Percentiles rank a stretch among this genome's conserved stretches.
These are phyloP conservation scores for Metacarcinus magister DNA, from an alignment of 2,888 invertebrate species.

Conservation along the genomic window DNA sequence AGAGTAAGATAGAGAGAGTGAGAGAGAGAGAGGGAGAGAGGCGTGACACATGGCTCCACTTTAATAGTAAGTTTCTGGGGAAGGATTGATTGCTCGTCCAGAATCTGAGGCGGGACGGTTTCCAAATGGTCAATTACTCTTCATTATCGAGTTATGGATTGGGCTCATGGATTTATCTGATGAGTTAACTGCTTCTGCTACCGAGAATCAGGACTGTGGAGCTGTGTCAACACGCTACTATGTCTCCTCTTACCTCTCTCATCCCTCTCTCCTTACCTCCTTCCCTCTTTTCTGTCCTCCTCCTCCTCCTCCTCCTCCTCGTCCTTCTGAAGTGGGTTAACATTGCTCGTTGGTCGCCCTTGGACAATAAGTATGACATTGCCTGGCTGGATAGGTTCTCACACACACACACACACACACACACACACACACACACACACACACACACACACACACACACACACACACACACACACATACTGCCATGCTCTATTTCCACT, in stretches of 20 bases:
- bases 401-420: no score
- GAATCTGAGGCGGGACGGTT: slow-evolving; percentile 6
- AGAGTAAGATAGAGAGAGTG: not conserved
- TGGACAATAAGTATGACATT: not conserved
- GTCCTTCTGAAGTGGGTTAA: not conserved
- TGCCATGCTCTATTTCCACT: not conserved
- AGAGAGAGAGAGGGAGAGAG: not conserved
- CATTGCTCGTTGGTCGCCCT: not conserved
- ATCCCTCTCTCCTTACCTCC: not conserved
- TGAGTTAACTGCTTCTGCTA: not conserved
- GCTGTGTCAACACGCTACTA: slow-evolving; percentile 22
- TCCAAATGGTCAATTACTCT: slow-evolving; percentile 44
- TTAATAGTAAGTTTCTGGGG: not conserved
- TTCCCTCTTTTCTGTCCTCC: not conserved
- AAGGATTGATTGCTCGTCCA: not conserved
- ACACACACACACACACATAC: slow-evolving; percentile 13
- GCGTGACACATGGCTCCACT: not conserved
- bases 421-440: not conserved
- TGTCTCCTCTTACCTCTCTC: not conserved
- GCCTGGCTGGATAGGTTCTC: not conserved
- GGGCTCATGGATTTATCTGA: slow-evolving; percentile 36
- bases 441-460: not conserved
- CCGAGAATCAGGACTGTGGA: not conserved
- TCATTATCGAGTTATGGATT: slow-evolving; percentile 36
- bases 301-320: not conserved